phyloP scores from a whole-genome alignment of 2,797 vertebrate genomes.

The Clarias laeviceps region DNA sequence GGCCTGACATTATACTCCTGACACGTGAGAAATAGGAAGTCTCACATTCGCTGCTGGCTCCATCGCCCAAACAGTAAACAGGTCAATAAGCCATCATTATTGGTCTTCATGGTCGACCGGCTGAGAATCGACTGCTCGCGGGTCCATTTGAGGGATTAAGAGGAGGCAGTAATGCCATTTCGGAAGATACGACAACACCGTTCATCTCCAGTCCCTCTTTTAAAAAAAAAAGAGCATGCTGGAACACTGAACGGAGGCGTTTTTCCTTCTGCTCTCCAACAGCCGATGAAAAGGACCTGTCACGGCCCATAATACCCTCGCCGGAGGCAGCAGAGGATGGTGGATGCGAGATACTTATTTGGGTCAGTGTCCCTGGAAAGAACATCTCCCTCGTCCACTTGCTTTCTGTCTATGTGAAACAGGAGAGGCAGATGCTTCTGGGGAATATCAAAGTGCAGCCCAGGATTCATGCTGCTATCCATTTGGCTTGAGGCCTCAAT shows the following conservation, averaged over 20 bases:
- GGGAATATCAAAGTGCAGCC: constrained; percentile 37
- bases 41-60: constrained; percentile 69
- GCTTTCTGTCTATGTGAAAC: constrained; percentile 34
- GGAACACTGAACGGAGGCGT: constrained; percentile 53
- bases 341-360: constrained; percentile 52
- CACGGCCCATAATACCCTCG: constrained; percentile 66
- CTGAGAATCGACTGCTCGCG: constrained; percentile 82
- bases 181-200: constrained; percentile 74
- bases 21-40: constrained; percentile 65
- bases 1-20: constrained; percentile 43
- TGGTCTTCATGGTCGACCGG: constrained; percentile 77
- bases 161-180: constrained; percentile 73
- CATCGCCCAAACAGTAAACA: constrained; percentile 74
- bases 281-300: constrained; percentile 49
- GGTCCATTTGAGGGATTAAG: constrained; percentile 76
- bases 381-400: constrained; percentile 31
- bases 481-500: constrained; percentile 41
- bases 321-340: constrained; percentile 53
- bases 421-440: constrained; percentile 36
- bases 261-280: constrained; percentile 31
- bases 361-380: constrained; percentile 59
- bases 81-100: constrained; percentile 86
- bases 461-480: constrained; percentile 38
- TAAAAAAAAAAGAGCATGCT: constrained; percentile 62
- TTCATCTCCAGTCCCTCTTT: constrained; percentile 70